Base-by-base conservation (phyloP, 2,888 invertebrate species). In the Plagodis pulveraria region DNA sequence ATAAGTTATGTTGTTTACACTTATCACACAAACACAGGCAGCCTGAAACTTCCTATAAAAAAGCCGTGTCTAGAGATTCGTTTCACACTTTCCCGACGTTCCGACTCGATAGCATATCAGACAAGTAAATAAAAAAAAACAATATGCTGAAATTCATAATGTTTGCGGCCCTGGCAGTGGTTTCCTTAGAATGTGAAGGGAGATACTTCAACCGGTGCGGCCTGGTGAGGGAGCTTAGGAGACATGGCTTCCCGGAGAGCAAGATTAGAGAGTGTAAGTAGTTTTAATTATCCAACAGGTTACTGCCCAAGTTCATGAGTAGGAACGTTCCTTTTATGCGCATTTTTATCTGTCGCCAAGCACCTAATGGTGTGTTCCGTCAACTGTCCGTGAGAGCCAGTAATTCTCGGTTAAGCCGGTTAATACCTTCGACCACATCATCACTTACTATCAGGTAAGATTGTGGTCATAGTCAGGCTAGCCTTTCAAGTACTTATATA, bases 231-330 rank as follows among this genome's bases (percentile, higher is more conserved):
- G 81, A 78, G 33, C 61, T 86, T 44, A 72, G 79, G 52, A 67
- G 50, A 9, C 81, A 84, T 53, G 78, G 80, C 5, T 81, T 84
- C 52, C 77, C 80, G 1, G 78, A 76, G 50, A 70, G 72, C 44
- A 71, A 80, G 56, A 63, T 86, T 72, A 69, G 73, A 11, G 72
- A 84, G 49, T 86, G 86, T 82, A 62, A 82, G 83, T 83, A 12
- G 11, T 36, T 35, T 10, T 22, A 2, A 4, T 22, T 22, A 22
- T 2, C 22, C 22, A 22, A 22, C 4, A 4, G 4, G 22, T 22
- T 22, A 22, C 22, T 22, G 22, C 4, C 22, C 22, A 22, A 22
- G 1, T 22, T 22, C 22, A 22, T 22, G 22, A 22, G 22, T 22
- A 22, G 22, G 22, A 22, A 22, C 22, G 4, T 22, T 22, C 22